phyloP scores from a whole-genome alignment of 2,888 invertebrate species.

The Melieria picta region DNA sequence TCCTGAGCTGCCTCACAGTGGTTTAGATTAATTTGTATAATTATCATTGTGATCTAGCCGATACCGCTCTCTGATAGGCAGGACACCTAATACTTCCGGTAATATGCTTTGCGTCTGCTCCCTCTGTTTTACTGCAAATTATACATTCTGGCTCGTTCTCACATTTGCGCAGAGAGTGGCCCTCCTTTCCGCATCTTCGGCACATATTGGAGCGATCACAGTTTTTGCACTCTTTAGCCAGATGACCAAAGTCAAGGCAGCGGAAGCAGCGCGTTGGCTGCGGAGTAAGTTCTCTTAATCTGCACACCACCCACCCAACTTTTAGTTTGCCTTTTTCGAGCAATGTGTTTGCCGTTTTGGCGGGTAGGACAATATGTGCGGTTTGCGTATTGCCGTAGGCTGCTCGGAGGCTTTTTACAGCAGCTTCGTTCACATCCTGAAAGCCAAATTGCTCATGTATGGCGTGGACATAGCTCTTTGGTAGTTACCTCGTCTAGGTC shows the following conservation, averaged over 20 bases:
- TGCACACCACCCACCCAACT: neutral
- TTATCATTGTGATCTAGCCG: neutral
- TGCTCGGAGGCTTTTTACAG: neutral
- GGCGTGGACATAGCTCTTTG: neutral
- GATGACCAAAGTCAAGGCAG: neutral
- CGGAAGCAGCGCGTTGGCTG: neutral
- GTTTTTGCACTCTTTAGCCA: neutral
- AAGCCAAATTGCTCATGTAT: neutral
- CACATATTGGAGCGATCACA: neutral
- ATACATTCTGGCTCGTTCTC: neutral
- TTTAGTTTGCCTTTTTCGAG: neutral
- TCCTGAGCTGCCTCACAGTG: slow-evolving; percentile 29
- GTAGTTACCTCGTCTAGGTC: neutral
- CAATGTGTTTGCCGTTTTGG: neutral
- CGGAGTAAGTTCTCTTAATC: too few relatives aligned
- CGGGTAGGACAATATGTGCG: neutral
- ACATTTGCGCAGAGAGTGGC: neutral
- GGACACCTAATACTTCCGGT: neutral
- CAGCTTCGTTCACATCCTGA: neutral
- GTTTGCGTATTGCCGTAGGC: neutral
- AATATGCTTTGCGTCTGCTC: neutral
- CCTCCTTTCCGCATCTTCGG: neutral
- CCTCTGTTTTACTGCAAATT: neutral
- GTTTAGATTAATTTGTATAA: slow-evolving; percentile 12
- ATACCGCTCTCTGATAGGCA: neutral